These are phyloP conservation scores for Holacanthella duospinosa DNA, from an alignment of 2,888 invertebrate genomes.

Conservation along the genomic window DNA sequence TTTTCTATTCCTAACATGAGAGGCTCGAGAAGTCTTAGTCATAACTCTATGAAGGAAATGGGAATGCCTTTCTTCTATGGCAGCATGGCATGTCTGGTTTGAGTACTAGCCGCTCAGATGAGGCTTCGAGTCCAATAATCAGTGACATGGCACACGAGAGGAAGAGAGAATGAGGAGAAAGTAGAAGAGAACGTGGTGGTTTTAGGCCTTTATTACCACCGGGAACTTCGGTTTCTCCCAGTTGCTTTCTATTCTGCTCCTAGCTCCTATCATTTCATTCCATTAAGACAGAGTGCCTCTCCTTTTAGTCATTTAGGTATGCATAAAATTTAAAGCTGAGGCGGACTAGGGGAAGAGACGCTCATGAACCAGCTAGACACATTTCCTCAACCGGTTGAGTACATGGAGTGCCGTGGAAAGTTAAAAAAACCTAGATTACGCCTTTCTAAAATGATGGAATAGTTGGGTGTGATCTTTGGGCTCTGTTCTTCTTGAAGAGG, in stretches of 20 bases:
- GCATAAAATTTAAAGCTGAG: not conserved
- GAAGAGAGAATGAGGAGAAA: not conserved
- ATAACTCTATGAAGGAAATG: too few species aligned
- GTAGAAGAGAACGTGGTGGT: not conserved
- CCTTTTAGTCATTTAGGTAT: not conserved
- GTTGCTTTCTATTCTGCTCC: too few species aligned
- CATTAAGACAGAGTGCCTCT: not conserved
- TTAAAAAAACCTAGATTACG: not conserved
- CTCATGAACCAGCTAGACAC: not conserved
- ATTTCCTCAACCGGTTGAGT: not conserved
- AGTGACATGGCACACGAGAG: not conserved
- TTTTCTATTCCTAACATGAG: not conserved
- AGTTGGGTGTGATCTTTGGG: too few species aligned
- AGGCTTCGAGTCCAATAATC: not conserved
- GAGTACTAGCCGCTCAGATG: not conserved
- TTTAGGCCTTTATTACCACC: not conserved
- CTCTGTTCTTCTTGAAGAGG: too few species aligned
- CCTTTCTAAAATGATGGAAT: not conserved
- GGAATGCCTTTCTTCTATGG: too few species aligned
- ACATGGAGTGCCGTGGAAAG: not conserved
- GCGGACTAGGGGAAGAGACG: not conserved
- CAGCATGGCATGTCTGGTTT: not conserved
- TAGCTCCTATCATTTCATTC: constrained; percentile 3
- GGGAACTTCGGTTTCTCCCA: not conserved
- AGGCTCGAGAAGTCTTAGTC: not conserved